A percentile compares a stretch with the other conserved stretches of the same genome.
These are phyloP conservation scores for Yponomeuta sedellus DNA, from an alignment of 2,888 invertebrate species.

Conservation along the genomic window DNA sequence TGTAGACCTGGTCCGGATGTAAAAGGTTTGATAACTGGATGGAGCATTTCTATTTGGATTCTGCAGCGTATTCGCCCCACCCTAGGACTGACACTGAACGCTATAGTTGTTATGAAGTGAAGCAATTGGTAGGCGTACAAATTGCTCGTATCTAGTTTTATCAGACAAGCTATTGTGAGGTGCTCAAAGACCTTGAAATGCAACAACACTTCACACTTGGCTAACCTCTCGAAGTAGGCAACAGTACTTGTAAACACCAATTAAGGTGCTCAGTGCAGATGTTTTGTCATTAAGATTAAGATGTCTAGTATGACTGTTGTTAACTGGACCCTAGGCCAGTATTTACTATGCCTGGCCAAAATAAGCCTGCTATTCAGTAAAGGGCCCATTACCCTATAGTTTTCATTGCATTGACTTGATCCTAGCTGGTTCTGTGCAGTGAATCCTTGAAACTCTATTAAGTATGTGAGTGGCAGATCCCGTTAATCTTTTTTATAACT, in stretches of 20 bases:
- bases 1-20: constrained; percentile 20
- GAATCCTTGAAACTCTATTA: too few species aligned
- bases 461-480: too few species aligned
- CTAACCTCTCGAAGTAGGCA: constrained; percentile 10
- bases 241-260: constrained; percentile 7
- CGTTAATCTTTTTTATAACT: too few species aligned
- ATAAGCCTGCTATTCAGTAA: background rate
- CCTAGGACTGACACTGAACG: constrained; percentile 56
- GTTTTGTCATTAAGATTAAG: background rate
- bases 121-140: constrained; percentile 31
- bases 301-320: background rate
- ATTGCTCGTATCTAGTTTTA: constrained; percentile 2
- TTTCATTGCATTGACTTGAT: too few species aligned
- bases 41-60: constrained; percentile 32
- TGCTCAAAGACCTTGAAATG: constrained; percentile 9
- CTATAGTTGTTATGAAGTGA: constrained; percentile 54
- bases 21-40: background rate
- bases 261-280: background rate
- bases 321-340: background rate
- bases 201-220: constrained; percentile 13
- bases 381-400: too few species aligned
- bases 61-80: constrained; percentile 60
- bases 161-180: constrained; percentile 5
- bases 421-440: too few species aligned
- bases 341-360: background rate